phyloP scores from a whole-genome alignment of 2,888 invertebrate genomes.

The Oxystoma pomonae region DNA sequence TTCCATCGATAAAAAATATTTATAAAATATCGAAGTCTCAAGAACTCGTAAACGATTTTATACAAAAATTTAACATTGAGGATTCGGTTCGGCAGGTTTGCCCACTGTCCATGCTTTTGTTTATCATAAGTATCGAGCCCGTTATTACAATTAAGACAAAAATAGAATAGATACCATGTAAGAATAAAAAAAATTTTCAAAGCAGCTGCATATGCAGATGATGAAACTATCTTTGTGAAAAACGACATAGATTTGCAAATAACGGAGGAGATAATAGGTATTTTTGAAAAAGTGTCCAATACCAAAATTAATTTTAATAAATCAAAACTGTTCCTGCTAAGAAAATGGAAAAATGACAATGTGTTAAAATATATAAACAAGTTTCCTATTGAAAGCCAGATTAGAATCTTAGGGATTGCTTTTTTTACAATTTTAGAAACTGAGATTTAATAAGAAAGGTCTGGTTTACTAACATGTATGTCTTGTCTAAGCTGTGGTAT shows the following conservation, averaged over 20 bases:
- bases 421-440: too few relatives aligned
- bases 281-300: neutral
- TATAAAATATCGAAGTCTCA: neutral
- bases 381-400: too few relatives aligned
- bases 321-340: neutral
- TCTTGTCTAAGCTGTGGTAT: too few relatives aligned
- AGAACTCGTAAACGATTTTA: too few relatives aligned
- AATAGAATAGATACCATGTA: neutral
- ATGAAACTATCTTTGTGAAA: neutral
- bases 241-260: neutral
- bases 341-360: too few relatives aligned
- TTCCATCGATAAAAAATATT: neutral
- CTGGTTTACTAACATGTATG: too few relatives aligned
- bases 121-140: neutral
- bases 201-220: neutral
- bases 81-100: neutral
- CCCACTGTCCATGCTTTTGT: neutral
- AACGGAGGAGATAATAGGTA: neutral
- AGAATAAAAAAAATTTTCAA: neutral
- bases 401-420: too few relatives aligned
- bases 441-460: too few relatives aligned
- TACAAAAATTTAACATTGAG: neutral
- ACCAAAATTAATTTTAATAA: neutral
- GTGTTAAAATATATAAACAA: too few relatives aligned
- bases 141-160: neutral